Base-by-base conservation (phyloP, 1,140 invertebrate genomes). In the Procambarus virginalis region DNA sequence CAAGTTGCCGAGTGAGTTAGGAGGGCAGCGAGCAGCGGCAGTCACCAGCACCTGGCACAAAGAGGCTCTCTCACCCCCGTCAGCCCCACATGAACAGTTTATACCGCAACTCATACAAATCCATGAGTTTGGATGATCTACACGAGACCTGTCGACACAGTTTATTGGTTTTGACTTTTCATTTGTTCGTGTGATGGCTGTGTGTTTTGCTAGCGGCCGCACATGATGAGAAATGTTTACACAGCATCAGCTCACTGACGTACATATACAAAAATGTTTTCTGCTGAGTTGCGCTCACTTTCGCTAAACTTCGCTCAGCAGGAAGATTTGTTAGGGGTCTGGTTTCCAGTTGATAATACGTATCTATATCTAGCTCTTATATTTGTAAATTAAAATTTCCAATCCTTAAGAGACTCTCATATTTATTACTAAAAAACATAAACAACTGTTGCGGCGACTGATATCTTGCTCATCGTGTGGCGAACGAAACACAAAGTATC, bases 181-280 rank as follows among this genome's bases (percentile, higher is more conserved):
- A 89, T 89, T 89, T 89, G 88, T 89, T 89, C 88, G 88, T 89
- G 88, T 89, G 88, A 89, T 89, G 88, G 88, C n/a, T 89, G 88
- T 89, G 88, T 89, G 88, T 89, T 89, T 73, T 89, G 88, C 82
- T 84, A 89, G 88, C 88, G 88, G 88, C 76, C 88, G 88, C 88
- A 89, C 88, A 89, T 84, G 88, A 89, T 83, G 88, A 89, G 88
- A 84, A 84, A 89, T 89, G 88, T 89, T 89, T 89, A 89, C 88
- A 84, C 73, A 89, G 88, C 88, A 89, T 89, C 88, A 89, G 88
- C 88, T 89, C 88, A 68, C 88, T 84, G 88, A 84, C 88, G 88
- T 89, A 84, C 81, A 84, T 89, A 84, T 89, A 84, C 88, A 78
- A 84, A 64, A 84, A 78, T 68, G 81, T 84, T 84, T 89, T 48